A percentile compares a stretch with the other conserved stretches of the same genome.
These are phyloP conservation scores for Ceyx margarethae DNA, from an alignment of 2,113 vertebrate species.

Conservation along the genomic window DNA sequence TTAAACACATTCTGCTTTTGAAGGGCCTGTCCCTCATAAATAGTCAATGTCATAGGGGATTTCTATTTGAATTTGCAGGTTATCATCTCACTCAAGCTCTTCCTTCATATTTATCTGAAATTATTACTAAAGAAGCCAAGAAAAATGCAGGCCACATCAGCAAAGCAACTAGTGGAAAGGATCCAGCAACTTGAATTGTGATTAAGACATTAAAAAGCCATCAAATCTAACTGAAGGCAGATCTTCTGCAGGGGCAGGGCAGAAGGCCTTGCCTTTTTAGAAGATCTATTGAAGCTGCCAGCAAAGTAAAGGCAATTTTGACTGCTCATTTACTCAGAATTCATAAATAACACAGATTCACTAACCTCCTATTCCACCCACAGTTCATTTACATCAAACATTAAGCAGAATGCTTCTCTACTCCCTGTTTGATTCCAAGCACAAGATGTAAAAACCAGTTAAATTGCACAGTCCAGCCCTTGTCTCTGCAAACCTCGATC, in stretches of 20 bases:
- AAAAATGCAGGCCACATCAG: neutral
- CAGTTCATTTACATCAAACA: neutral
- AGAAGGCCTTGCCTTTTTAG: neutral
- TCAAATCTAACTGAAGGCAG: neutral
- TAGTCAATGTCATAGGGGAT: neutral
- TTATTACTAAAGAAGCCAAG: neutral
- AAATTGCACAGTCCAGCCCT: constrained; percentile 98
- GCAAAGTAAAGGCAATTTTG: constrained; percentile 27
- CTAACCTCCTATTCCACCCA: constrained; percentile 10
- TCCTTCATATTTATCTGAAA: neutral
- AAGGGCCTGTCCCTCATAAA: neutral
- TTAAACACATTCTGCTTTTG: neutral
- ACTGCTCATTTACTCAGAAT: constrained; percentile 18
- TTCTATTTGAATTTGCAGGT: neutral
- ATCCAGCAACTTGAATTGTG: neutral
- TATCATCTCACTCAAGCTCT: neutral
- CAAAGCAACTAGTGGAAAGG: neutral
- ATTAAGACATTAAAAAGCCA: neutral
- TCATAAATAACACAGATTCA: constrained; percentile 37
- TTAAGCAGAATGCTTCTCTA: constrained; percentile 91
- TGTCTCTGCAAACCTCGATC: constrained; percentile 97
- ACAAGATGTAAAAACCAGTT: constrained; percentile 99
- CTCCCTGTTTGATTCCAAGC: constrained; percentile 96
- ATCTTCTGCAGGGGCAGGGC: neutral
- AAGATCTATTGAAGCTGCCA: constrained; percentile 28